phyloP scores from a whole-genome alignment of 2,113 vertebrate species.

The Aythya baeri region DNA sequence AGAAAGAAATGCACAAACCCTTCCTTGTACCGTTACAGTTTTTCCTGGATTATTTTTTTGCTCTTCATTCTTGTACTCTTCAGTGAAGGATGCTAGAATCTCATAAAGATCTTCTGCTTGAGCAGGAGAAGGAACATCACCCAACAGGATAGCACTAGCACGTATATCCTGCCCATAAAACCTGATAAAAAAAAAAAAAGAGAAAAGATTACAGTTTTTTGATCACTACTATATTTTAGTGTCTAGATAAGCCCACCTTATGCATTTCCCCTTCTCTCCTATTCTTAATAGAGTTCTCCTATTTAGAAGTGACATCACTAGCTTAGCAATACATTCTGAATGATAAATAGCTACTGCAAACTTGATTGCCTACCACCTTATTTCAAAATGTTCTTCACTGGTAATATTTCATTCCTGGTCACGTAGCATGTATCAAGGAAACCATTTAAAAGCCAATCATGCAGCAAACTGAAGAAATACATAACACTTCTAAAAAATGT shows the following conservation, averaged over 20 bases:
- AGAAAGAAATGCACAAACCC: slow-evolving; percentile 33
- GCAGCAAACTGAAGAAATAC: not conserved
- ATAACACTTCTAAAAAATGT: not conserved
- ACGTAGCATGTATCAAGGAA: not conserved
- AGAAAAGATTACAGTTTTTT: not conserved
- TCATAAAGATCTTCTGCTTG: slow-evolving; percentile 88
- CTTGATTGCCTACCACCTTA: not conserved
- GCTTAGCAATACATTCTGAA: not conserved
- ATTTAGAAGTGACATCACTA: not conserved
- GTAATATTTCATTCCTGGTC: not conserved
- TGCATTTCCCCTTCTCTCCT: not conserved
- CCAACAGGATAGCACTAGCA: slow-evolving; percentile 90
- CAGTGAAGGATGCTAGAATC: slow-evolving; percentile 85
- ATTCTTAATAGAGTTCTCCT: not conserved
- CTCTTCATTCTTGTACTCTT: slow-evolving; percentile 84
- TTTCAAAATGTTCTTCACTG: not conserved
- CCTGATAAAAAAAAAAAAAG: slow-evolving; percentile 63
- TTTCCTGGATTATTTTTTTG: slow-evolving; percentile 64
- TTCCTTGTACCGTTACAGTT: slow-evolving; percentile 54
- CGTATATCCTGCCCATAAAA: slow-evolving; percentile 92
- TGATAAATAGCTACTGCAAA: not conserved
- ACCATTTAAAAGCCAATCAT: not conserved
- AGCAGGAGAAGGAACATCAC: slow-evolving; percentile 85
- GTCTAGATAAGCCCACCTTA: not conserved
- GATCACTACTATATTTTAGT: not conserved